Evolutionary conservation across 2,113 vertebrate genomes (phyloP).

Genomic region (Dasypus novemcinctus): DNA sequence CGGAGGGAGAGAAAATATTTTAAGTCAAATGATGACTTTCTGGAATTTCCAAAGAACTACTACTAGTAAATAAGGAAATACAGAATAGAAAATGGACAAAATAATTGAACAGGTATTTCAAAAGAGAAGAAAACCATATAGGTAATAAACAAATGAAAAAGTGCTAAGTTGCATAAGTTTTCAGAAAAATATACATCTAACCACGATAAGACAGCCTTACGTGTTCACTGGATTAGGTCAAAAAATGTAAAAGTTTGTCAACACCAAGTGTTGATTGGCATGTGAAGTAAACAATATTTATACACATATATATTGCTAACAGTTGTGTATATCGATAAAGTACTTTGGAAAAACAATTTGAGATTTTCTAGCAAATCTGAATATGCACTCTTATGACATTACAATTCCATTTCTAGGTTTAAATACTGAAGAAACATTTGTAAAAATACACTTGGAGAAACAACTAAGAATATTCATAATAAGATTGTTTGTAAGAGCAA

Average conservation of each 20-base stretch:
- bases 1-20: neutral
- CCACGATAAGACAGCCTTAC: neutral
- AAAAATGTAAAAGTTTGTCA: neutral
- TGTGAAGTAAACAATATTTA: neutral
- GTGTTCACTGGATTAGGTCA: neutral
- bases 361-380: neutral
- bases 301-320: neutral
- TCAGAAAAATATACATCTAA: neutral
- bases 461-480: neutral
- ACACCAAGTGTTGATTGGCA: neutral
- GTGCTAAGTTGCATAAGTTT: neutral
- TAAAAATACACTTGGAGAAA: neutral
- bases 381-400: neutral
- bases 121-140: neutral
- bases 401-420: neutral
- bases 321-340: neutral
- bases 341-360: neutral
- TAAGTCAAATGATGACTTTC: neutral
- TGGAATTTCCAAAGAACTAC: neutral
- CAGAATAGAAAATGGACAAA: neutral
- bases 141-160: slow-evolving; percentile 2
- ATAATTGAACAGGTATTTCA: neutral
- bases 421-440: neutral
- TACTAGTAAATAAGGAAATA: neutral
- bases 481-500: neutral